These are phyloP conservation scores for Oligia latruncula DNA, from an alignment of 2,888 invertebrate genomes.

Conservation along the genomic window DNA sequence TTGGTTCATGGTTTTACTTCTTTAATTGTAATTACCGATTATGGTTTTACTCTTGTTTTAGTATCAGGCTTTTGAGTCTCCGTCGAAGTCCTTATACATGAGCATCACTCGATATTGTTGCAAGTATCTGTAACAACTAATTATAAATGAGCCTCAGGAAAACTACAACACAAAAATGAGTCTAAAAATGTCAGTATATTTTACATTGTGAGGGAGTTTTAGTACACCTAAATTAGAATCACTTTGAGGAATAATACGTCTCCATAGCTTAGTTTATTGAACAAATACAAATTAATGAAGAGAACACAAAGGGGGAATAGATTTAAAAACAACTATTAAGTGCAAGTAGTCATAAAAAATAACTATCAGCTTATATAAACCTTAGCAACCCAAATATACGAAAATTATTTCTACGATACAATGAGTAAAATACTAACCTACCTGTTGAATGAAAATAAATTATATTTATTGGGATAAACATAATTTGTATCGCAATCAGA, in stretches of 20 bases:
- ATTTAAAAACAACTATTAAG: background rate
- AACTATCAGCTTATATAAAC: background rate
- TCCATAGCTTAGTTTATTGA: background rate
- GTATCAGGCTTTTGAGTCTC: background rate
- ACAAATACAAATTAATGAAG: background rate
- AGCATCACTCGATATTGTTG: too few species aligned
- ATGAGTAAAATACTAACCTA: background rate
- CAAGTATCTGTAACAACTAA: background rate
- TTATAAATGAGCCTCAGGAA: background rate
- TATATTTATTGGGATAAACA: background rate
- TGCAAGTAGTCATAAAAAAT: background rate
- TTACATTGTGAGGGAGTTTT: background rate
- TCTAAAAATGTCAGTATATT: background rate
- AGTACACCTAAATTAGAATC: background rate
- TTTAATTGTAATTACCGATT: background rate
- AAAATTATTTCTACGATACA: background rate
- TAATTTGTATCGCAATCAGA: slow-evolving; percentile 43
- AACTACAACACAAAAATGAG: background rate
- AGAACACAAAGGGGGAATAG: background rate
- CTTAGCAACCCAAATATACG: background rate
- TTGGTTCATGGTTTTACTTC: background rate
- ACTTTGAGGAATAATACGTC: background rate
- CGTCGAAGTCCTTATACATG: background rate
- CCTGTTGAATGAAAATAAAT: background rate
- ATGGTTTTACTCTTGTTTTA: background rate